These are phyloP conservation scores for Puntigrus tetrazona DNA, from an alignment of 2,113 vertebrate genomes.

Conservation along the genomic window DNA sequence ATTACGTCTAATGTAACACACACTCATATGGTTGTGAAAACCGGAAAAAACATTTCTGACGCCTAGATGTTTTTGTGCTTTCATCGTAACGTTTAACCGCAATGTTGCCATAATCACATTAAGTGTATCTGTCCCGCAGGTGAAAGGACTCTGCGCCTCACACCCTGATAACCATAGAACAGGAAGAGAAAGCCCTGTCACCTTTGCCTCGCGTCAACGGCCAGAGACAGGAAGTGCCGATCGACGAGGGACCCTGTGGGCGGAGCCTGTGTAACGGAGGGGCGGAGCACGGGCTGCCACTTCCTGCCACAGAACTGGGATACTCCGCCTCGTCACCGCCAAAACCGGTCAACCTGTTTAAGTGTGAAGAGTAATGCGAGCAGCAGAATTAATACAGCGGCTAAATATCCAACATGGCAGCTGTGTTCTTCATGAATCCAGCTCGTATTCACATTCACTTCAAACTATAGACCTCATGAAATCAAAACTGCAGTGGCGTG, in stretches of 20 bases:
- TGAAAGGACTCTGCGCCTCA: not conserved
- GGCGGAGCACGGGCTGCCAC: constrained; percentile 68
- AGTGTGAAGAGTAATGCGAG: not conserved
- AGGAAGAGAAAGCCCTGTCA: constrained; percentile 1
- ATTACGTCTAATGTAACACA: too few species aligned
- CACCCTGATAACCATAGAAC: not conserved
- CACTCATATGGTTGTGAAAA: too few species aligned
- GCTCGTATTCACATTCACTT: not conserved
- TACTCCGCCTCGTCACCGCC: constrained; percentile 74
- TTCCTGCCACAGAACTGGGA: constrained; percentile 78
- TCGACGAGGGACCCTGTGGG: constrained; percentile 3
- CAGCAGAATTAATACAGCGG: not conserved
- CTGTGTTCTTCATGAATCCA: not conserved
- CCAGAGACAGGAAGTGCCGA: constrained; percentile 6
- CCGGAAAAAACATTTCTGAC: too few species aligned
- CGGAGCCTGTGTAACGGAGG: constrained; percentile 16
- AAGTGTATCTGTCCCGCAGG: constrained; percentile 22
- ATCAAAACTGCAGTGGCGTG: not conserved
- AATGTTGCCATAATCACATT: too few species aligned
- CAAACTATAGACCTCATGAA: not conserved
- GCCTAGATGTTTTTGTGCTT: too few species aligned
- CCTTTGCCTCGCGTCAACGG: constrained; percentile 49
- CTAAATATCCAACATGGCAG: not conserved
- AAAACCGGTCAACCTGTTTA: constrained; percentile 67
- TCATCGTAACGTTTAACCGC: too few species aligned